These are phyloP conservation scores for Pyrrhura leucotis DNA, from an alignment of 2,797 vertebrate genomes.

Conservation along the genomic window DNA sequence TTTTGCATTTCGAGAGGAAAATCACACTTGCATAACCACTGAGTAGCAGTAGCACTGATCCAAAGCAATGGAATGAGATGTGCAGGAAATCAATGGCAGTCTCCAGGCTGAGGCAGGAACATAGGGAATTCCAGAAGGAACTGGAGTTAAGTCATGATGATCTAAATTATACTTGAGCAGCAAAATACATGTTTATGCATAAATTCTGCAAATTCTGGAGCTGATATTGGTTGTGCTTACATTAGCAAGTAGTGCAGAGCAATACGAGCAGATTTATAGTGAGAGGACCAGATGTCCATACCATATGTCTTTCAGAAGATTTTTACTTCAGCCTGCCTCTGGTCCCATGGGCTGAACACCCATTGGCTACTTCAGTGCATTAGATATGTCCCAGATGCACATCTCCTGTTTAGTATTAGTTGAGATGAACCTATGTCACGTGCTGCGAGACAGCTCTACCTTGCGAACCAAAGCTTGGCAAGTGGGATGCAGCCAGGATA, in stretches of 20 bases:
- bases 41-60: background rate
- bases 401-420: background rate
- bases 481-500: background rate
- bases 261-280: background rate
- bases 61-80: background rate
- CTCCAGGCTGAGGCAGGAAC: background rate
- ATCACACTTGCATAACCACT: background rate
- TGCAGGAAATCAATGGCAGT: background rate
- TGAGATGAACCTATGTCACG: background rate
- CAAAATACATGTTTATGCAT: background rate
- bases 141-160: background rate
- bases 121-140: background rate
- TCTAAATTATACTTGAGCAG: background rate
- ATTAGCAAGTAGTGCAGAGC: background rate
- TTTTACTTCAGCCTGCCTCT: background rate
- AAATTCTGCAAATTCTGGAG: background rate
- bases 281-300: background rate
- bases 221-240: background rate
- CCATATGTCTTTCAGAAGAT: background rate
- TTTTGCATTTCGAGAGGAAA: background rate
- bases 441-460: background rate
- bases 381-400: background rate
- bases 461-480: background rate
- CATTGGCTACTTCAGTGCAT: background rate
- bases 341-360: background rate